Conservation (phyloP, 1,140 invertebrate genomes). For the Hormaphis cornu region DNA sequence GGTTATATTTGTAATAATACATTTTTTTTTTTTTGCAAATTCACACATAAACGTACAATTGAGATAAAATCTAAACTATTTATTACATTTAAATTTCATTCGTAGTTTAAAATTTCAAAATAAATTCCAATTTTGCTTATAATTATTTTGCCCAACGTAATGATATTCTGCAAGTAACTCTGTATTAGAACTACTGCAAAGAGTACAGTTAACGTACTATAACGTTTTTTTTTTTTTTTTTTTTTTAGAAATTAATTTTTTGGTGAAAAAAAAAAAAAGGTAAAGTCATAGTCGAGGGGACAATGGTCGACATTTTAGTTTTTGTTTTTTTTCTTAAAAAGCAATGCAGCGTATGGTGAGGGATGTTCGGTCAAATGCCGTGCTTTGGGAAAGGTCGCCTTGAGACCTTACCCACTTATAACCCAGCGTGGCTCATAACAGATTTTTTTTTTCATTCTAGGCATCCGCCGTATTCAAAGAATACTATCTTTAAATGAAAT, state of each 20-base stretch:
- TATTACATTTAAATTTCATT: too few relatives aligned
- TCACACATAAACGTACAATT: too few relatives aligned
- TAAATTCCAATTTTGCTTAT: too few relatives aligned
- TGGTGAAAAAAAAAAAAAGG: background rate
- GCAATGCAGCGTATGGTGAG: conserved; percentile 12
- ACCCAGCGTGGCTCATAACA: conserved; percentile 20
- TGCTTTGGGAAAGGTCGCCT: conserved; percentile 26
- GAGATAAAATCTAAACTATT: too few relatives aligned
- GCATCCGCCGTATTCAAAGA: background rate
- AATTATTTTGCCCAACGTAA: too few relatives aligned
- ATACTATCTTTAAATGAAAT: conserved; percentile 24
- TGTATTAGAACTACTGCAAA: too few relatives aligned
- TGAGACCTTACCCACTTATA: conserved; percentile 26
- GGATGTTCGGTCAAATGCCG: conserved; percentile 30
- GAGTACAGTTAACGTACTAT: too few relatives aligned
- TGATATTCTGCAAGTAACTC: too few relatives aligned
- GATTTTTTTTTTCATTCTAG: conserved; percentile 28
- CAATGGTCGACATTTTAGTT: conserved; percentile 18
- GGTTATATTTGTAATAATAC: too few relatives aligned
- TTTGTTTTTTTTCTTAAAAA: conserved; percentile 26
- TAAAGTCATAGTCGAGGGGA: background rate
- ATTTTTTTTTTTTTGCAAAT: too few relatives aligned
- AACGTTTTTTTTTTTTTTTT: background rate
- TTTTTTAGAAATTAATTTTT: background rate
- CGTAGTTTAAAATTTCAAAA: too few relatives aligned